A percentile compares a stretch with the other conserved stretches of the same genome.
phyloP scores from a whole-genome alignment of 2,113 vertebrate species.

The Nycticryphes semicollaris region DNA sequence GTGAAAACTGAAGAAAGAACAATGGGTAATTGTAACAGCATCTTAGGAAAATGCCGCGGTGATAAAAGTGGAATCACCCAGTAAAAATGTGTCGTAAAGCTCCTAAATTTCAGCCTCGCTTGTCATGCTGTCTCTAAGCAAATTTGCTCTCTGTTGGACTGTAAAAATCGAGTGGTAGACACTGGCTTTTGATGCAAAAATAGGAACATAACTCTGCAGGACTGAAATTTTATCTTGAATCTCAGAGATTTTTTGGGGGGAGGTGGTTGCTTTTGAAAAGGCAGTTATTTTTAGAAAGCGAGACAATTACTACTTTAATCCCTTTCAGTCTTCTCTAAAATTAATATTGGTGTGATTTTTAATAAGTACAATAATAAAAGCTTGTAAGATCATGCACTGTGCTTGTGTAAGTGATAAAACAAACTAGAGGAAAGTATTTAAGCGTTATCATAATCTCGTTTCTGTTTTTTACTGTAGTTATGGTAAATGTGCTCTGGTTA shows the following conservation, averaged over 20 bases:
- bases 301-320: constrained; percentile 38
- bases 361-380: constrained; percentile 44
- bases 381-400: neutral
- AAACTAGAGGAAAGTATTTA: constrained; percentile 16
- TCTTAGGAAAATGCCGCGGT: constrained; percentile 1
- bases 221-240: neutral
- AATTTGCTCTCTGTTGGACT: constrained; percentile 39
- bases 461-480: neutral
- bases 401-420: neutral
- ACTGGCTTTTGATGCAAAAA: constrained; percentile 12
- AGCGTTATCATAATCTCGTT: neutral
- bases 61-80: constrained; percentile 52
- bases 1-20: constrained; percentile 17
- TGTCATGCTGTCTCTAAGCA: constrained; percentile 46
- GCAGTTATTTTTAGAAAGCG: constrained; percentile 57
- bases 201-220: constrained; percentile 12
- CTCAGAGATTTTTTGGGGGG: neutral
- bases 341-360: constrained; percentile 37
- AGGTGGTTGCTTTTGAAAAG: neutral
- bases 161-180: constrained; percentile 56
- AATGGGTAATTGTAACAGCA: neutral
- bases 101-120: constrained; percentile 56
- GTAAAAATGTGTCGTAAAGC: constrained; percentile 37
- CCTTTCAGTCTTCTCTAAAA: constrained; percentile 15
- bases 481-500: neutral